These are phyloP conservation scores for Meteorus colon DNA, from an alignment of 2,888 invertebrate species.

Conservation along the genomic window DNA sequence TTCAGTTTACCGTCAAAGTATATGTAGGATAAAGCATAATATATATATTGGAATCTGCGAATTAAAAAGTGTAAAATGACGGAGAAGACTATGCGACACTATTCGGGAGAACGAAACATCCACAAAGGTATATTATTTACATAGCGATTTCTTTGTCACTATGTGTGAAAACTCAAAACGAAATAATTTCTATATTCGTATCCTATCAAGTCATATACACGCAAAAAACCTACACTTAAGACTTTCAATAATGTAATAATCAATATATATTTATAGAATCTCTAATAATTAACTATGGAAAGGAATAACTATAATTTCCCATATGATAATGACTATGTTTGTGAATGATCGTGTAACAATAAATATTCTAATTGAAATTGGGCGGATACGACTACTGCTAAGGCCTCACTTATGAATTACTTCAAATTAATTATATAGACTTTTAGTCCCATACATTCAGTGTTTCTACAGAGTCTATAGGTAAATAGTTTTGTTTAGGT, in stretches of 20 bases:
- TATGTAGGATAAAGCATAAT: not conserved
- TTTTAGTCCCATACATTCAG: slow-evolving; percentile 68
- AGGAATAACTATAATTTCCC: slow-evolving; percentile 63
- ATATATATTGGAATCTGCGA: not conserved
- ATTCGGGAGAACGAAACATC: slow-evolving; percentile 9
- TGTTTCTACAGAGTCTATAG: slow-evolving; percentile 54
- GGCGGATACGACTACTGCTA: slow-evolving; percentile 73
- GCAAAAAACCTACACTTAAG: slow-evolving; percentile 47
- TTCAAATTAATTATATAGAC: slow-evolving; percentile 58
- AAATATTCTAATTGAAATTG: slow-evolving; percentile 61
- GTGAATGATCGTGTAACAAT: slow-evolving; percentile 39
- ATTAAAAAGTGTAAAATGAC: not conserved
- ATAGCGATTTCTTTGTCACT: slow-evolving; percentile 6
- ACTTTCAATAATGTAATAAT: slow-evolving; percentile 56
- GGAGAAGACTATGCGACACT: slow-evolving; percentile 22
- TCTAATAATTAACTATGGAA: slow-evolving; percentile 64
- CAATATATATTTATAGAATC: slow-evolving; percentile 52
- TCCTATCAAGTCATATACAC: slow-evolving; percentile 22
- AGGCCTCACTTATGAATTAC: slow-evolving; percentile 71
- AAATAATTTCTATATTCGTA: not conserved
- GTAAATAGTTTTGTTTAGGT: slow-evolving; percentile 45
- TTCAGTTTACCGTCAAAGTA: slow-evolving; percentile 9
- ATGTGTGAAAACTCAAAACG: not conserved
- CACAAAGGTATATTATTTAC: slow-evolving; percentile 20
- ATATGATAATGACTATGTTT: slow-evolving; percentile 44